These are phyloP conservation scores for Nemotelus pantherinus DNA, from an alignment of 2,888 invertebrate species.

Conservation along the genomic window DNA sequence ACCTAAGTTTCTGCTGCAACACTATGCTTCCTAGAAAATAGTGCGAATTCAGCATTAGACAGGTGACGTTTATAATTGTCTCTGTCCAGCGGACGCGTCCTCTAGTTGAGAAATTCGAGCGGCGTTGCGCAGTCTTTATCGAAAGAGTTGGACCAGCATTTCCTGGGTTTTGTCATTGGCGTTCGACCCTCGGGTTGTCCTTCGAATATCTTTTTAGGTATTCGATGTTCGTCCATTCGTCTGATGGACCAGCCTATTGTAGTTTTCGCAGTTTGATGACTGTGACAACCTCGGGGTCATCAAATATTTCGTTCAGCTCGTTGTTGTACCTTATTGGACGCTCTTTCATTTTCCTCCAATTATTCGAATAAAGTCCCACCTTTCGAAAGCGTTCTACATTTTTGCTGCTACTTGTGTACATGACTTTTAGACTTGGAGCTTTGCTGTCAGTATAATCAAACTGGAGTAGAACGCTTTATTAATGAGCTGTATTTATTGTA, in stretches of 20 bases:
- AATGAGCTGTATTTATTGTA: too few species aligned
- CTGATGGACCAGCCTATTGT: not conserved
- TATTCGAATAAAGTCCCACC: not conserved
- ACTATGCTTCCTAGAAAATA: too few species aligned
- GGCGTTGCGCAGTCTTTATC: too few species aligned
- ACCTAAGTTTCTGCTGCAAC: too few species aligned
- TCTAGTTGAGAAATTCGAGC: too few species aligned
- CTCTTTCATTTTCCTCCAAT: not conserved
- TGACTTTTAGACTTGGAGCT: not conserved
- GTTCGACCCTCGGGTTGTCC: not conserved
- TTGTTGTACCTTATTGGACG: not conserved
- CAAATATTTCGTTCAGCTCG: constrained; percentile 1
- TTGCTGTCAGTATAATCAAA: not conserved
- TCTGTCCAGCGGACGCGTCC: too few species aligned
- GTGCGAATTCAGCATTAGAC: too few species aligned
- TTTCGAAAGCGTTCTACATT: not conserved
- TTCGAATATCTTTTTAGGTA: not conserved
- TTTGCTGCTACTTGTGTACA: not conserved
- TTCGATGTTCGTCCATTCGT: not conserved
- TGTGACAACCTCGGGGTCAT: not conserved
- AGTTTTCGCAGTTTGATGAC: not conserved
- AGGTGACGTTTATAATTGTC: too few species aligned
- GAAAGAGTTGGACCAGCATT: too few species aligned
- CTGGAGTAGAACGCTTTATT: too few species aligned
- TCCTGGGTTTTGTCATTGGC: too few species aligned